These are phyloP conservation scores for Rhinichthys osculus DNA, from an alignment of 2,797 vertebrate genomes.

Conservation along the genomic window DNA sequence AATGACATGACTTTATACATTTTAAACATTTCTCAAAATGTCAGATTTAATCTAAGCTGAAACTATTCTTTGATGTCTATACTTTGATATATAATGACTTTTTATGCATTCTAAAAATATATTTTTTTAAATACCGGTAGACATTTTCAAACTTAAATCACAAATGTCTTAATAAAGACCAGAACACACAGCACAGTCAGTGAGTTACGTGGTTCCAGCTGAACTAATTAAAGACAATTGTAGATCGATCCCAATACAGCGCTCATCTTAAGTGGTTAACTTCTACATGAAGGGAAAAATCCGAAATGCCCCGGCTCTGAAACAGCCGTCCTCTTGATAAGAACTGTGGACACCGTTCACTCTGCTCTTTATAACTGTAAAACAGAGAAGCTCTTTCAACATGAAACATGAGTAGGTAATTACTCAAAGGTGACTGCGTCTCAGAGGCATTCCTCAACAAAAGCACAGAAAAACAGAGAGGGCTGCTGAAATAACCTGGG, in stretches of 20 bases:
- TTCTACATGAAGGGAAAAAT: not conserved
- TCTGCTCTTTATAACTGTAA: slow-evolving; percentile 49
- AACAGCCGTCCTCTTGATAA: slow-evolving; percentile 13
- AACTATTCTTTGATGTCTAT: not conserved
- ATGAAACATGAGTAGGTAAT: slow-evolving; percentile 71
- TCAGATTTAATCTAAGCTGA: not conserved
- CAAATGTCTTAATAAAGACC: not conserved
- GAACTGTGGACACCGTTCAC: slow-evolving; percentile 5
- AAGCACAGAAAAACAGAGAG: slow-evolving; percentile 24
- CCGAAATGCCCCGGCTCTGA: not conserved
- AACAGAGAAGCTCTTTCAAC: slow-evolving; percentile 63
- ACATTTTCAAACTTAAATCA: not conserved
- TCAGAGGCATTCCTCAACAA: slow-evolving; percentile 61
- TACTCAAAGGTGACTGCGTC: slow-evolving; percentile 71
- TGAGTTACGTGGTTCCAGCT: not conserved
- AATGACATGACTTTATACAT: not conserved
- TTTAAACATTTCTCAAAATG: not conserved
- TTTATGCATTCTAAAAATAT: not conserved
- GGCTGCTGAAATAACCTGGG: slow-evolving; percentile 47
- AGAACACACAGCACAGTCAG: not conserved
- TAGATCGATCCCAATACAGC: not conserved
- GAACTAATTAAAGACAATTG: slow-evolving; percentile 8
- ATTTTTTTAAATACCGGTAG: not conserved
- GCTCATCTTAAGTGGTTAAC: not conserved
- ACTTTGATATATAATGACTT: not conserved